Evolutionary conservation across 2,888 invertebrate genomes (phyloP).

Genomic region (Drosophila atripex): DNA sequence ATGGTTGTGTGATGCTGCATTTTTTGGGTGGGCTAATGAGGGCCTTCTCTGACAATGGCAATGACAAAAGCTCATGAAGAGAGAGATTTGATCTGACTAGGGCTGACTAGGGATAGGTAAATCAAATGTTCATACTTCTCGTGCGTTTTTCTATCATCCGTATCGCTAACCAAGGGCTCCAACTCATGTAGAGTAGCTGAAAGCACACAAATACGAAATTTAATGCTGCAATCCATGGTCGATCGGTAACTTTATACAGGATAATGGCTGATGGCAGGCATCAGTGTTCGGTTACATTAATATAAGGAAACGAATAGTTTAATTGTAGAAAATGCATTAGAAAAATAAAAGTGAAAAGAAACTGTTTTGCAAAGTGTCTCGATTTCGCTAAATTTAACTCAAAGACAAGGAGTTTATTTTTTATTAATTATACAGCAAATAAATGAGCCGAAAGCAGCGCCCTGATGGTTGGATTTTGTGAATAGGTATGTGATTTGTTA

Average conservation of each 20-base stretch:
- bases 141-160: conserved; percentile 85
- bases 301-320: conserved; percentile 50
- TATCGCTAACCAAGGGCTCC: conserved; percentile 90
- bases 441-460: conserved; percentile 62
- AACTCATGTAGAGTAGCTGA: conserved; percentile 86
- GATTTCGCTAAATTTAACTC: conserved; percentile 51
- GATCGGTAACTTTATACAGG: conserved; percentile 62
- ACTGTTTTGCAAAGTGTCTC: conserved; percentile 61
- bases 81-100: conserved; percentile 40
- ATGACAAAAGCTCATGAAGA: conserved; percentile 43
- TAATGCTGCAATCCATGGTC: conserved; percentile 62
- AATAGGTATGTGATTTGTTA: conserved; percentile 18
- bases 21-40: conserved; percentile 40
- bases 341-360: conserved; percentile 33
- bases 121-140: conserved; percentile 81
- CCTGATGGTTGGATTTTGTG: conserved; percentile 40
- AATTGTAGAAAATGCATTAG: conserved; percentile 29
- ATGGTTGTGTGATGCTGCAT: conserved; percentile 24
- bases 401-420: conserved; percentile 14
- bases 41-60: conserved; percentile 39
- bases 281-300: conserved; percentile 53
- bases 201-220: conserved; percentile 77
- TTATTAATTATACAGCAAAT: conserved; percentile 68
- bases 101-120: conserved; percentile 38
- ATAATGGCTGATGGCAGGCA: conserved; percentile 58